These are phyloP conservation scores for Leptogaster cylindrica DNA, from an alignment of 2,888 invertebrate genomes.

Conservation along the genomic window DNA sequence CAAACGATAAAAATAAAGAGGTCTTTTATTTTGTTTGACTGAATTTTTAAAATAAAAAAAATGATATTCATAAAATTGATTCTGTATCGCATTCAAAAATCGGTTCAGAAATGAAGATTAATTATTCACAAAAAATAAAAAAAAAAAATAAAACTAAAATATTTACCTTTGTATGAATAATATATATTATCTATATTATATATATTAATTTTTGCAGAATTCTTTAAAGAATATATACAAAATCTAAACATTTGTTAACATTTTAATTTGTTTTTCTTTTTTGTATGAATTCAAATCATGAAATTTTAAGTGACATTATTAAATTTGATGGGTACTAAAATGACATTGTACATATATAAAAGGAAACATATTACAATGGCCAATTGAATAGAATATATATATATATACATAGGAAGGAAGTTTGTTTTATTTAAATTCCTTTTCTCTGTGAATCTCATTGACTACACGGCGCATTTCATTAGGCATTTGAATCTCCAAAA, in stretches of 20 bases:
- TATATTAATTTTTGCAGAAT: slow-evolving; percentile 27
- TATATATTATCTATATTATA: slow-evolving; percentile 32
- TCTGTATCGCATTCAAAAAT: too few species aligned
- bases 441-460: too few species aligned
- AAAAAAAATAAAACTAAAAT: too few species aligned
- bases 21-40: slow-evolving; percentile 29
- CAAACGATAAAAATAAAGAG: slow-evolving; percentile 10
- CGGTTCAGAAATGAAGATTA: not conserved
- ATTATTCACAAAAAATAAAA: slow-evolving; percentile 10
- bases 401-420: too few species aligned
- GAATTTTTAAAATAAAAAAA: too few species aligned
- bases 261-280: slow-evolving; percentile 18
- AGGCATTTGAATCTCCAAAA: too few species aligned
- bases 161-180: too few species aligned
- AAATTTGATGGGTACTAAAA: slow-evolving; percentile 28
- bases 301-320: slow-evolving; percentile 8
- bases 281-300: slow-evolving; percentile 11
- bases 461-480: too few species aligned
- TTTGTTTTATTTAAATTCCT: too few species aligned
- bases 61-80: too few species aligned
- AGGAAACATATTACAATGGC: slow-evolving; percentile 14
- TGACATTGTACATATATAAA: slow-evolving; percentile 19
- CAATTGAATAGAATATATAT: slow-evolving; percentile 33
- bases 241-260: not conserved
- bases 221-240: slow-evolving; percentile 15